Evolutionary conservation across 2,888 invertebrate species (phyloP).

Genomic region (Cryptus armator): DNA sequence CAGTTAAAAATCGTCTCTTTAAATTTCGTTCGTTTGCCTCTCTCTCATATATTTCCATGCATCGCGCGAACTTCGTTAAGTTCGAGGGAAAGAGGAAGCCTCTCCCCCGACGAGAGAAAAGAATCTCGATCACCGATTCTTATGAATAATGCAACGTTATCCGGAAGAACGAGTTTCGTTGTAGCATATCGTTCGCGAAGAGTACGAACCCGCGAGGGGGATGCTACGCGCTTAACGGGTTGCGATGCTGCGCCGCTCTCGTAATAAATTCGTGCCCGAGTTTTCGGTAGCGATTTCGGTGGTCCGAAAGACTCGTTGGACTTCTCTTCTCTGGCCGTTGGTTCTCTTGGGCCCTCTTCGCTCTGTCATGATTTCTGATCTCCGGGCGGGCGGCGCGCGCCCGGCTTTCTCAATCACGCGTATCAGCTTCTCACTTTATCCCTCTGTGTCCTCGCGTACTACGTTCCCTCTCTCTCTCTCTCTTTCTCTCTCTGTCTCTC

Average conservation of each 20-base stretch:
- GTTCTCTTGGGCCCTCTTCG: neutral
- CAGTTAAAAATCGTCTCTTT: no score
- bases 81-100: neutral
- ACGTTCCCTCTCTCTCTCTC: neutral
- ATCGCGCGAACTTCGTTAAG: slow-evolving; percentile 10
- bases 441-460: neutral
- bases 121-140: neutral
- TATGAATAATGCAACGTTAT: slow-evolving; percentile 33
- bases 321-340: neutral
- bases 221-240: neutral
- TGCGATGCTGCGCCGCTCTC: neutral
- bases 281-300: slow-evolving; percentile 44
- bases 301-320: slow-evolving; percentile 32
- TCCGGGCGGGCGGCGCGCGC: neutral
- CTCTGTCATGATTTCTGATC: slow-evolving; percentile 26
- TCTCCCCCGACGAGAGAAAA: neutral
- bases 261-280: slow-evolving; percentile 32
- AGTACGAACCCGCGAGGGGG: neutral
- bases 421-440: neutral
- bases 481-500: neutral
- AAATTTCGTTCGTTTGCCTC: no score
- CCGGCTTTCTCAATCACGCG: slow-evolving; percentile 38
- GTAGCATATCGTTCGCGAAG: neutral
- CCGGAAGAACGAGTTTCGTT: slow-evolving; percentile 12
- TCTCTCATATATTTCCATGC: neutral